These are phyloP conservation scores for Ophonus ardosiacus DNA, from an alignment of 2,888 invertebrate genomes.

Conservation along the genomic window DNA sequence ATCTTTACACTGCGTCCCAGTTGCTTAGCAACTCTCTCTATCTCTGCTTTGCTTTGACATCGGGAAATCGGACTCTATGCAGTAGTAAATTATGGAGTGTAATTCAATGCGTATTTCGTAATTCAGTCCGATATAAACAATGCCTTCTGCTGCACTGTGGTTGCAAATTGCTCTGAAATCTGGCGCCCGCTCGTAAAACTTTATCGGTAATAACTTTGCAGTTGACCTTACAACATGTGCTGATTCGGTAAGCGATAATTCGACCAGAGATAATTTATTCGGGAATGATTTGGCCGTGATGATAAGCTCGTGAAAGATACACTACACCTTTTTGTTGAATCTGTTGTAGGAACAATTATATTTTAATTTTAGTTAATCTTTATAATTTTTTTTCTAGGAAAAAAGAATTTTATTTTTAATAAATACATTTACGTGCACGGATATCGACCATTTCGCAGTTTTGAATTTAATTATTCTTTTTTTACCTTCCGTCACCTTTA, in stretches of 20 bases:
- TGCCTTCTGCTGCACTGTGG: conserved; percentile 58
- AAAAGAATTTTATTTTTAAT: too few relatives aligned
- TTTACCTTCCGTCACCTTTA: too few relatives aligned
- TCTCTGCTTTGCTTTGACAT: conserved; percentile 1
- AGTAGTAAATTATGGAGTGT: conserved; percentile 45
- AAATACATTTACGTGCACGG: too few relatives aligned
- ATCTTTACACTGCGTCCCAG: conserved; percentile 5
- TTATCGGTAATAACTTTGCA: conserved; percentile 60
- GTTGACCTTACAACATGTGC: conserved; percentile 43
- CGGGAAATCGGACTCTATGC: conserved; percentile 36
- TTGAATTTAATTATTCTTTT: too few relatives aligned
- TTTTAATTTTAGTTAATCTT: too few relatives aligned
- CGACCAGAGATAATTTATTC: not conserved
- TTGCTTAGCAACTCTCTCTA: conserved; percentile 12
- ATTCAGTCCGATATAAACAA: conserved; percentile 58
- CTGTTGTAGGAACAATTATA: too few relatives aligned
- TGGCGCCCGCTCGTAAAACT: conserved; percentile 61
- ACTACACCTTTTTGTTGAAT: too few relatives aligned
- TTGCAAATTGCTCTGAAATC: conserved; percentile 61
- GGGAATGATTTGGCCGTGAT: not conserved
- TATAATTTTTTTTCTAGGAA: too few relatives aligned
- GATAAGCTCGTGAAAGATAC: too few relatives aligned
- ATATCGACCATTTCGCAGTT: too few relatives aligned
- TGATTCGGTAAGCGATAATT: not conserved
- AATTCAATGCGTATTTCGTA: conserved; percentile 48